Conservation (phyloP, 2,888 invertebrate species). For the Helleia helle region DNA sequence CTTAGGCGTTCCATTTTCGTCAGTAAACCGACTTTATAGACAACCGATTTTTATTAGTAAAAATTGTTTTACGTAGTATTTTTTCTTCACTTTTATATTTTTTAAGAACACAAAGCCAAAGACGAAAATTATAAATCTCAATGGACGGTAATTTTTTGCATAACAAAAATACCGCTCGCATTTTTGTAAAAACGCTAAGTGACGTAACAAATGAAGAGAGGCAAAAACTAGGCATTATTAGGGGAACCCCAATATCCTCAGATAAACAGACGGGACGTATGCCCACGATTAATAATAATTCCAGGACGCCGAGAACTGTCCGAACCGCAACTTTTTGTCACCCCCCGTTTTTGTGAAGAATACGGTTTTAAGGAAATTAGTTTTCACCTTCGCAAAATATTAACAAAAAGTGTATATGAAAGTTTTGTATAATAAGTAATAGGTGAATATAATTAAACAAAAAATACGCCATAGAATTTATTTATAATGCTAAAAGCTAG, state of each 20-base stretch:
- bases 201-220: slow-evolving; percentile 9
- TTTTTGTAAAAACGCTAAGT: slow-evolving; percentile 9
- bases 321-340: slow-evolving; percentile 33
- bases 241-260: slow-evolving; percentile 44
- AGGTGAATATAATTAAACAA: too few species aligned
- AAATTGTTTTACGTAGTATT: too few species aligned
- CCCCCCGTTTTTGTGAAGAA: slow-evolving; percentile 19
- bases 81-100: too few species aligned
- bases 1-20: too few species aligned
- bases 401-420: background rate
- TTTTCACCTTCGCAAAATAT: slow-evolving; percentile 15
- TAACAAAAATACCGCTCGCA: slow-evolving; percentile 8
- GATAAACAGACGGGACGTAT: slow-evolving; percentile 64
- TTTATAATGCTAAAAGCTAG: too few species aligned
- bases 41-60: too few species aligned
- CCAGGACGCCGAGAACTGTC: slow-evolving; percentile 49
- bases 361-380: slow-evolving; percentile 52
- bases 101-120: too few species aligned
- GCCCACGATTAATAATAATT: slow-evolving; percentile 66
- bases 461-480: too few species aligned
- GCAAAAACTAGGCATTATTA: slow-evolving; percentile 62
- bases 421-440: background rate
- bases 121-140: too few species aligned
- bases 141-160: too few species aligned
- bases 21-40: too few species aligned